Evolutionary conservation across 2,113 vertebrate species (phyloP).

Genomic region (Tretioscincus oriximinensis): DNA sequence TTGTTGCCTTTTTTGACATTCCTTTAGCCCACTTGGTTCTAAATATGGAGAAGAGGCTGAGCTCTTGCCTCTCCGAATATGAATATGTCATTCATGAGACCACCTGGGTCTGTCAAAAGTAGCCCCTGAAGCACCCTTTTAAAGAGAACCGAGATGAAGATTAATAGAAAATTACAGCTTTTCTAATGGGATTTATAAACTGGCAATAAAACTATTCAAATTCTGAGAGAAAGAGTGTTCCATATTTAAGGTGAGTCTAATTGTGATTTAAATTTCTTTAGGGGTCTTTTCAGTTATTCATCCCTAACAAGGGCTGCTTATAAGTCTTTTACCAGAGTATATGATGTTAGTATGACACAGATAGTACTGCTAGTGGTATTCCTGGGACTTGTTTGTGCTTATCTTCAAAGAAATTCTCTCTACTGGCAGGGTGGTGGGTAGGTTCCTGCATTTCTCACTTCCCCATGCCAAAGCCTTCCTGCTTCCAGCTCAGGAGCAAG

Average conservation of each 20-base stretch:
- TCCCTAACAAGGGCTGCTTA: background rate
- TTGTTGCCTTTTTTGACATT: background rate
- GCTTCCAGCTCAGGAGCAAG: too few species aligned
- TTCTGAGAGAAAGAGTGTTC: background rate
- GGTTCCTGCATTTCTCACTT: too few species aligned
- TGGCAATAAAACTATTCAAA: background rate
- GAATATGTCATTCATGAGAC: background rate
- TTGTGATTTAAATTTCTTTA: background rate
- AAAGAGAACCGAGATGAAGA: constrained; percentile 8
- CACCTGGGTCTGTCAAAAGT: background rate
- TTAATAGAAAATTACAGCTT: constrained; percentile 22
- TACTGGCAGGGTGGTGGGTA: too few species aligned
- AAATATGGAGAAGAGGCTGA: background rate
- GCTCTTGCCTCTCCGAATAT: background rate
- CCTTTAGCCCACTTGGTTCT: background rate
- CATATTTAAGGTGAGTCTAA: background rate
- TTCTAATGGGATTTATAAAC: constrained; percentile 16
- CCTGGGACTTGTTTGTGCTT: too few species aligned
- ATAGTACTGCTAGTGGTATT: background rate
- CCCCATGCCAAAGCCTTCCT: too few species aligned
- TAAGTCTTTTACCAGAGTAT: background rate
- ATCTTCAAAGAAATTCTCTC: too few species aligned
- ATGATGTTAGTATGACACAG: background rate
- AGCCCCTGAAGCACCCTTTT: background rate
- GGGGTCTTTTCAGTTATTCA: background rate